Conservation (phyloP, 1,140 invertebrate species). For the Lycorma delicatula region DNA sequence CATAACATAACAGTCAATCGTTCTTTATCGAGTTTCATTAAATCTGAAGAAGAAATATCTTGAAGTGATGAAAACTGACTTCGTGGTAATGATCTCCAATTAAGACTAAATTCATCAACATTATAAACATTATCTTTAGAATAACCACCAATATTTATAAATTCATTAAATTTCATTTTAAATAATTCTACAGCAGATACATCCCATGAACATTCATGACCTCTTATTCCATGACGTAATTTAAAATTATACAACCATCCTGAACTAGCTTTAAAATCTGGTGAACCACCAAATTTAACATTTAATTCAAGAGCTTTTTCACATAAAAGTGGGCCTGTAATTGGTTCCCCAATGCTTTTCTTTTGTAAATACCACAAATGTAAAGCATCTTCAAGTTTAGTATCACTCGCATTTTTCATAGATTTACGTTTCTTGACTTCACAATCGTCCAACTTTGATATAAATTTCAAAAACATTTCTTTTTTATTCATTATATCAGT, state of each 20-base stretch:
- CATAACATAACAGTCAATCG: no score
- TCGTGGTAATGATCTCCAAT: no score
- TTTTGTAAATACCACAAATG: conserved; percentile 25
- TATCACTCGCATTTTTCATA: conserved; percentile 16
- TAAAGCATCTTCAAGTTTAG: conserved; percentile 22
- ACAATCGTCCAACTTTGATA: conserved; percentile 10
- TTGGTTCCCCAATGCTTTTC: conserved; percentile 21
- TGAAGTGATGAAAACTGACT: no score
- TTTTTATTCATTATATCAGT: conserved; percentile 19
- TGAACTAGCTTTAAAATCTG: conserved; percentile 28
- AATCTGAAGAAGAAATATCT: no score
- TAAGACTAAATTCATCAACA: no score
- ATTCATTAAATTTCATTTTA: no score
- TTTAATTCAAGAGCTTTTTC: conserved; percentile 26
- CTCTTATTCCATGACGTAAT: conserved; percentile 34
- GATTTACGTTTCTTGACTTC: conserved; percentile 15
- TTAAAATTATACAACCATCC: conserved; percentile 37
- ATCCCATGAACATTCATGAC: no score
- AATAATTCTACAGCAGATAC: no score
- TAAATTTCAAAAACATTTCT: conserved; percentile 14
- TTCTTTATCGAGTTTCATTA: no score
- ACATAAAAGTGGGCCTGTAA: conserved; percentile 22
- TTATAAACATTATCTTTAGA: no score
- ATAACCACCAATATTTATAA: no score
- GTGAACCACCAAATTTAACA: conserved; percentile 16